These are phyloP conservation scores for Leptinotarsa lineolata DNA, from an alignment of 1,140 invertebrate species.

Conservation along the genomic window DNA sequence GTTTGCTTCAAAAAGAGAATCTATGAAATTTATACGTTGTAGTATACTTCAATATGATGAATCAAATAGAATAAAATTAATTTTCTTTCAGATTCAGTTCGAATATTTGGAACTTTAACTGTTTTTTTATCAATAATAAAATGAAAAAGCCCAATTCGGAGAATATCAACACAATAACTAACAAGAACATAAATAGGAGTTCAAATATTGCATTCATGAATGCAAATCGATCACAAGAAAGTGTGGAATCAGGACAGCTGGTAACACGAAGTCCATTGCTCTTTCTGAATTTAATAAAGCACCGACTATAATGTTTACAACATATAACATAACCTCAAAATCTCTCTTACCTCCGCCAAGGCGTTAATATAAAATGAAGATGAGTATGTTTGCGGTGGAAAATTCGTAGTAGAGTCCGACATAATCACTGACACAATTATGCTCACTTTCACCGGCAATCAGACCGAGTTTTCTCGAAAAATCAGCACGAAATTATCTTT, in stretches of 20 bases:
- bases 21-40: too few species aligned
- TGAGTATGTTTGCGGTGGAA: slow-evolving; percentile 46
- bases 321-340: slow-evolving; percentile 34
- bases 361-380: slow-evolving; percentile 44
- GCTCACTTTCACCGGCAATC: not conserved
- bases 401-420: slow-evolving; percentile 42
- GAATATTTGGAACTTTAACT: too few species aligned
- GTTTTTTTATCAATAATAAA: too few species aligned
- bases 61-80: too few species aligned
- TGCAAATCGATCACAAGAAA: too few species aligned
- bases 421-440: slow-evolving; percentile 25
- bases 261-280: slow-evolving; percentile 3
- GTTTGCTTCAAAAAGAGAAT: too few species aligned
- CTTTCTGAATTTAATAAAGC: not conserved
- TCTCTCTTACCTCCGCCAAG: slow-evolving; percentile 39
- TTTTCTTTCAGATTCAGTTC: too few species aligned
- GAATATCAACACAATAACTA: too few species aligned
- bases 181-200: too few species aligned
- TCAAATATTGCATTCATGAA: too few species aligned
- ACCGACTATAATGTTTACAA: slow-evolving; percentile 19
- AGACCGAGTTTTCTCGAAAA: not conserved
- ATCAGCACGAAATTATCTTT: not conserved
- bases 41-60: too few species aligned
- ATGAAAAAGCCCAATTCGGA: too few species aligned
- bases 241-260: not conserved